A percentile compares a stretch with the other conserved stretches of the same genome.
These are phyloP conservation scores for Lutraria rhynchaena DNA, from an alignment of 1,140 invertebrate species.

Conservation along the genomic window DNA sequence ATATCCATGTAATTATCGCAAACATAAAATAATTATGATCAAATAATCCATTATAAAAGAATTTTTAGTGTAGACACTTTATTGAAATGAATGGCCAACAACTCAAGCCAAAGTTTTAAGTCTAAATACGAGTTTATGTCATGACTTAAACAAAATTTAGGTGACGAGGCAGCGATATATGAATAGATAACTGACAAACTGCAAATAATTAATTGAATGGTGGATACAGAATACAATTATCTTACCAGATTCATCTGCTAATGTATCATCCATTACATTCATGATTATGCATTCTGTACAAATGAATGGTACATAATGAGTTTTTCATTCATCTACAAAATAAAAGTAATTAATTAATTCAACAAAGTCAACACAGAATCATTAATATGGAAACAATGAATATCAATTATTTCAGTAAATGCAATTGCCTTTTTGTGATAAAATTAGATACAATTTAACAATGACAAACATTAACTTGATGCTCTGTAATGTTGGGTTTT, in stretches of 20 bases:
- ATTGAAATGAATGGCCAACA: too few relatives aligned
- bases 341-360: not conserved
- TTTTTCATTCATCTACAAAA: not conserved
- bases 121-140: too few relatives aligned
- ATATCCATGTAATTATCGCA: not conserved
- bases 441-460: not conserved
- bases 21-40: too few relatives aligned
- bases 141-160: too few relatives aligned
- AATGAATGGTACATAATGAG: not conserved
- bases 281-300: not conserved
- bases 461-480: not conserved
- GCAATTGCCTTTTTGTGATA: not conserved
- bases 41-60: too few relatives aligned
- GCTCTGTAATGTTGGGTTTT: too few relatives aligned
- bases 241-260: slow-evolving; percentile 48
- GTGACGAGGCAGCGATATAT: too few relatives aligned
- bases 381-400: not conserved
- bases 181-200: too few relatives aligned
- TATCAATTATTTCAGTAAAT: not conserved
- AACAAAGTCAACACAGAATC: not conserved
- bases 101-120: too few relatives aligned
- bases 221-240: too few relatives aligned
- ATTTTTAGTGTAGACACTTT: too few relatives aligned
- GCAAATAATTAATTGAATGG: too few relatives aligned
- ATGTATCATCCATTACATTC: slow-evolving; percentile 41